A percentile compares a stretch with the other conserved stretches of the same genome.
Evolutionary conservation across 2,888 invertebrate species (phyloP).

Genomic region (Xestia sexstrigata): DNA sequence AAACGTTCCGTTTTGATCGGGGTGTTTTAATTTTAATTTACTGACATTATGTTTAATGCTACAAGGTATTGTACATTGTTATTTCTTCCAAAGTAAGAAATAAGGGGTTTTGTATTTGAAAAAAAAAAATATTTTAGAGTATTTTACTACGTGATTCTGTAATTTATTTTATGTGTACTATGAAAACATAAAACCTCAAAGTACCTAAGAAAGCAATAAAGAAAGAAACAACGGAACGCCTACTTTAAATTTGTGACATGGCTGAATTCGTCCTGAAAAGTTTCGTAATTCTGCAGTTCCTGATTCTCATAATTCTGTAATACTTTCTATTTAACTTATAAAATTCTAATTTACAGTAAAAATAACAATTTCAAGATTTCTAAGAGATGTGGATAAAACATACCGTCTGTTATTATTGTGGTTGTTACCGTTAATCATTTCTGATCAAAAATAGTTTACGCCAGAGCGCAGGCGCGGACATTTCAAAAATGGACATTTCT

Average conservation of each 20-base stretch:
- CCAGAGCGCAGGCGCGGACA: slow-evolving; percentile 74
- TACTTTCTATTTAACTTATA: too few relatives aligned
- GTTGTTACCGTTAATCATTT: slow-evolving; percentile 24
- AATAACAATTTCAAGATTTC: not conserved
- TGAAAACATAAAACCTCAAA: not conserved
- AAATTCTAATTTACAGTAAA: not conserved
- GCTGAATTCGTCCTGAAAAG: slow-evolving; percentile 18
- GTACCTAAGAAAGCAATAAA: too few relatives aligned
- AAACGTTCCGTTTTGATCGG: slow-evolving; percentile 9
- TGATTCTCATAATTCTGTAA: not conserved
- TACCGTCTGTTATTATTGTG: not conserved
- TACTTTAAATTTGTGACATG: slow-evolving; percentile 8
- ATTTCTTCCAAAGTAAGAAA: not conserved
- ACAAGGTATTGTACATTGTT: not conserved
- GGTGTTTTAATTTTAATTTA: not conserved
- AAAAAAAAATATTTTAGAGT: not conserved
- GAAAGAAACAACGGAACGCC: slow-evolving; percentile 13
- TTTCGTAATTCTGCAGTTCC: not conserved
- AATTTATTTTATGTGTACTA: too few relatives aligned
- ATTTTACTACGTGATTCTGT: not conserved
- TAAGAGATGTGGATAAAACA: not conserved
- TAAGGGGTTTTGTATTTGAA: too few relatives aligned
- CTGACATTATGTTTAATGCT: not conserved
- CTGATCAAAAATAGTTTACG: slow-evolving; percentile 34
- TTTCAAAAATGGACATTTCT: slow-evolving; percentile 73